Base-by-base conservation (phyloP, 2,113 vertebrate genomes). In the Hystrix brachyura region DNA sequence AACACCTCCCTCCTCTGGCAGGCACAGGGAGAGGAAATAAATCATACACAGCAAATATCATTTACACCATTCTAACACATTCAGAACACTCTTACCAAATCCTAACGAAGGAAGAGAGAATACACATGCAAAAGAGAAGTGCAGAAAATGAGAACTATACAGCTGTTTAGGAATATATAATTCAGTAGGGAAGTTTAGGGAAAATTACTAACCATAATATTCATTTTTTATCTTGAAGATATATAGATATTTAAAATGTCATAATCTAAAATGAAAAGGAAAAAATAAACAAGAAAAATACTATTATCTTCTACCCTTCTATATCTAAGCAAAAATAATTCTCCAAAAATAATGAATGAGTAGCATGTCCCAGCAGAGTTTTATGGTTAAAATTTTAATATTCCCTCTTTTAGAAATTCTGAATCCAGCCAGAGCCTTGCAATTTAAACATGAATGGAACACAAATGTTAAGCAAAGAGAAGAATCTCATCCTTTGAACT, bases 21-120 rank as follows among this genome's bases (percentile, higher is more conserved):
- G 92, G 86, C 67, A 67, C 48, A 51, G 84, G 88, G 71, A 96
- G 53, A 91, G 78, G 38, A 96, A 94, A 90, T 55, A 97, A 96
- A 91, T 94, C 92, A 88, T 91, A 97, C 90, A 96, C 5, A 53
- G 96, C 92, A 97, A 97, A 91, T 97, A 97, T 97, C 95, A 97
- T 97, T 97, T 97, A 98, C 93, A 94, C 90, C 65, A 72, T 87
- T 86, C 92, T 98, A 95, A 96, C 93, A 97, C 85, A 43, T 97
- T 95, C 55, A 43, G 78, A 85, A 53, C 14, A 19, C 71, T 81
- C 84, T 96, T 79, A 94, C 95, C 95, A 96, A 97, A 80, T 29
- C 90, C 81, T 95, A 85, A 0, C 0, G 48, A 97, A 92, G 94
- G 62, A 65, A n/a, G 62, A 76, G 57, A n/a, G 29, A 69, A 23